These are phyloP conservation scores for Poecilia velifera DNA, from an alignment of 2,797 vertebrate species.

Conservation along the genomic window DNA sequence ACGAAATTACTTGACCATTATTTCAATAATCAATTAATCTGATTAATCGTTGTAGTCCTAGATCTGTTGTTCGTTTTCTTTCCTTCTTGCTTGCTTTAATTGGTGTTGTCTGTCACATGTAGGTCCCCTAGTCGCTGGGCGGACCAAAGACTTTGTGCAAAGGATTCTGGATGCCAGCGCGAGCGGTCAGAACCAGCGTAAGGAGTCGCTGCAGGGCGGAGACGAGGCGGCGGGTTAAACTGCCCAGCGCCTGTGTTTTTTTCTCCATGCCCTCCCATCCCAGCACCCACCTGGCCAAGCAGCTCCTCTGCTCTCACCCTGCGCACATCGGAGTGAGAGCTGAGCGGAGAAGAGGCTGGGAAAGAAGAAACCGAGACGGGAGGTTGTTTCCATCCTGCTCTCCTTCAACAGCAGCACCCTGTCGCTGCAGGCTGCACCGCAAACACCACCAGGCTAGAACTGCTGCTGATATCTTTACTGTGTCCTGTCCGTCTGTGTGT, in stretches of 20 bases:
- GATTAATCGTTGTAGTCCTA: too few species aligned
- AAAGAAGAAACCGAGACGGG: slow-evolving; percentile 18
- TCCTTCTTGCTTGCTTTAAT: not conserved
- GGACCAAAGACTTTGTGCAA: slow-evolving; percentile 83
- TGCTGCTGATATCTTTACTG: slow-evolving; percentile 58
- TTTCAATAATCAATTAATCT: too few species aligned
- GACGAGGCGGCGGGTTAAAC: slow-evolving; percentile 54
- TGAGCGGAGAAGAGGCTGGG: slow-evolving; percentile 20
- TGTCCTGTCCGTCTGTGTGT: slow-evolving; percentile 37
- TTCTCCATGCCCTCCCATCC: not conserved
- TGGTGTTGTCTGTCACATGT: slow-evolving; percentile 8
- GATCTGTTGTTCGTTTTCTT: not conserved
- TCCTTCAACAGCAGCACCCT: slow-evolving; percentile 46
- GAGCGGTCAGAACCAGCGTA: slow-evolving; percentile 55
- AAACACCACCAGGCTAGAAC: slow-evolving; percentile 63
- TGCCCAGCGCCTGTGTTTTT: not conserved
- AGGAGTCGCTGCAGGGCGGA: slow-evolving; percentile 45
- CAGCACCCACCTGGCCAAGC: slow-evolving; percentile 25
- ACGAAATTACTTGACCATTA: too few species aligned
- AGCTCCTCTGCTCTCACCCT: slow-evolving; percentile 16
- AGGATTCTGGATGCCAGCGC: slow-evolving; percentile 77
- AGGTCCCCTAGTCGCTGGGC: slow-evolving; percentile 80
- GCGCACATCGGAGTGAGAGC: slow-evolving; percentile 11
- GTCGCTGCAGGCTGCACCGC: slow-evolving; percentile 53
- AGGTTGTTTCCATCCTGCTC: slow-evolving; percentile 35